Evolutionary conservation across 2,888 invertebrate species (phyloP).

Genomic region (Urechis unicinctus): DNA sequence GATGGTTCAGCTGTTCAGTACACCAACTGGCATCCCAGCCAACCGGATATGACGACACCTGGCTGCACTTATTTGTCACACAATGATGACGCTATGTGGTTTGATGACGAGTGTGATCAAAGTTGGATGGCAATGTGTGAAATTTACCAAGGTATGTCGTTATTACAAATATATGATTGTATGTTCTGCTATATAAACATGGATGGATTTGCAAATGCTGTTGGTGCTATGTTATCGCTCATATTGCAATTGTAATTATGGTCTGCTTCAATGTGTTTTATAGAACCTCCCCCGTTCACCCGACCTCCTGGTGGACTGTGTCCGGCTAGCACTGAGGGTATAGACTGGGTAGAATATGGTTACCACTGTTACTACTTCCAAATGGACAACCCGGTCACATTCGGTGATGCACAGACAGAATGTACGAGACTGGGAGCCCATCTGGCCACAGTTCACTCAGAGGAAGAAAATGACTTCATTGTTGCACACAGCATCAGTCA

Average conservation of each 20-base stretch:
- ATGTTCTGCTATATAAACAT: too few relatives aligned
- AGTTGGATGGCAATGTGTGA: too few relatives aligned
- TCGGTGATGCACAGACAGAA: not conserved
- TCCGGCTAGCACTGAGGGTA: slow-evolving; percentile 1
- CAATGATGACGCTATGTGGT: too few relatives aligned
- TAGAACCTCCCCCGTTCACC: slow-evolving; percentile 7
- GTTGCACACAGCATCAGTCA: not conserved
- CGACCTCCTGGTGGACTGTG: slow-evolving; percentile 4
- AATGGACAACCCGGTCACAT: not conserved
- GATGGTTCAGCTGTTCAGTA: slow-evolving; percentile 5
- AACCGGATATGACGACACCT: too few relatives aligned
- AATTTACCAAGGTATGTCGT: too few relatives aligned
- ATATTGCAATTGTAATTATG: too few relatives aligned
- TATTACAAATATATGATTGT: too few relatives aligned
- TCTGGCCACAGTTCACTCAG: slow-evolving; percentile 3
- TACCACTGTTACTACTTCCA: slow-evolving; percentile 5
- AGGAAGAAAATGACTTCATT: slow-evolving; percentile 5
- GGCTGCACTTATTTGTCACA: too few relatives aligned
- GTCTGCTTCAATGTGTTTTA: too few relatives aligned
- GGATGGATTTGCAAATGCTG: too few relatives aligned
- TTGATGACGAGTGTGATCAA: too few relatives aligned
- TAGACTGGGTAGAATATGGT: slow-evolving; percentile 5
- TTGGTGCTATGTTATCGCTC: too few relatives aligned
- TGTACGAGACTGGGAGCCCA: not conserved
- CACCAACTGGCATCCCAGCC: slow-evolving; percentile 9